A percentile compares a stretch with the other conserved stretches of the same genome.
phyloP scores from a whole-genome alignment of 1,140 invertebrate species.

The Gonioctena quinquepunctata region DNA sequence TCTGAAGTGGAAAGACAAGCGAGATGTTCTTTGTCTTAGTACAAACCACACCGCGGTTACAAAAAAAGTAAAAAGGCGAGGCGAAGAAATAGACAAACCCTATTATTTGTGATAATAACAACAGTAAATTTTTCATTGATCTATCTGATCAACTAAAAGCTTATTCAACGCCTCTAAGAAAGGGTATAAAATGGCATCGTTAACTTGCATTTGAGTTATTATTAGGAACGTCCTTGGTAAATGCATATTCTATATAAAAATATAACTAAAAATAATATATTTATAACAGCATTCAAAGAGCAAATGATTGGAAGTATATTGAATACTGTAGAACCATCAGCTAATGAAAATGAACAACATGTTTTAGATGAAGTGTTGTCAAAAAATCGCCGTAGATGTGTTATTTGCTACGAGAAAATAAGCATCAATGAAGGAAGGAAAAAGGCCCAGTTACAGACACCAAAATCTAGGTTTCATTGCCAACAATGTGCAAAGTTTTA shows the following conservation, averaged over 20 bases:
- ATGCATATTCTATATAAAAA: background rate
- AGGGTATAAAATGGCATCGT: slow-evolving; percentile 22
- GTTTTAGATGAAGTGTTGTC: no score
- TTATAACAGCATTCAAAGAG: background rate
- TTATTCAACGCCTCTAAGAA: slow-evolving; percentile 36
- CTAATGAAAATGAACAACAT: no score
- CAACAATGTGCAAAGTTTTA: no score
- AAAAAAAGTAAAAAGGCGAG: background rate
- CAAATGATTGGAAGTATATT: no score
- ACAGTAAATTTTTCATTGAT: slow-evolving; percentile 45
- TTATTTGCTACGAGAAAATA: no score
- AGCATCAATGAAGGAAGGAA: no score
- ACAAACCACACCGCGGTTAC: slow-evolving; percentile 45
- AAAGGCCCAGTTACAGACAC: no score
- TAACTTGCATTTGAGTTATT: slow-evolving; percentile 6
- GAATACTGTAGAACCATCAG: no score
- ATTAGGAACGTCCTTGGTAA: background rate
- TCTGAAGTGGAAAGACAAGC: slow-evolving; percentile 55
- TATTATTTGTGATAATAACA: slow-evolving; percentile 51
- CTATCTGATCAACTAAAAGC: slow-evolving; percentile 38
- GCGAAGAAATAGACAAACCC: slow-evolving; percentile 41
- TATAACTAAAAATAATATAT: background rate
- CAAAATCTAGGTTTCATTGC: no score
- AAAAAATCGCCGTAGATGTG: no score
- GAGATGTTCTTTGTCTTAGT: slow-evolving; percentile 53